phyloP scores from a whole-genome alignment of 2,888 invertebrate genomes.

The Drosophila mulleri region DNA sequence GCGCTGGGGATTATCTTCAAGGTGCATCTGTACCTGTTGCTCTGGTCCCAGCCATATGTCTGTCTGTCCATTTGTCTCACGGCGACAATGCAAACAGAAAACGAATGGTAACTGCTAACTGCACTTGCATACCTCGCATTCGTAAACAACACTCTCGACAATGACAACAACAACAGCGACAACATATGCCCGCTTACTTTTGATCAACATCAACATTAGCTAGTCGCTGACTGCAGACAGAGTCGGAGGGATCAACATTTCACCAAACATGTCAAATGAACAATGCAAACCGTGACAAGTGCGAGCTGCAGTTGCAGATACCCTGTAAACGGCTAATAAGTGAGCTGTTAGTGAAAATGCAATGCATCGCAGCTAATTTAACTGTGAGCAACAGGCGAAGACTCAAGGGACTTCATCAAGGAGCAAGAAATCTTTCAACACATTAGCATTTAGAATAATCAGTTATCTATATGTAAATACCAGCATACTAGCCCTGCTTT shows the following conservation, averaged over 20 bases:
- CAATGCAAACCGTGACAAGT: constrained; percentile 23
- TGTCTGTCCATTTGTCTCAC: not conserved
- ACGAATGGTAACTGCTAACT: constrained; percentile 18
- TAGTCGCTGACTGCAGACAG: constrained; percentile 62
- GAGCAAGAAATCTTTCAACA: too few relatives aligned
- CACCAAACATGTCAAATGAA: constrained; percentile 56
- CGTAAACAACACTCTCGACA: constrained; percentile 9
- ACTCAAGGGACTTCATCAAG: too few relatives aligned
- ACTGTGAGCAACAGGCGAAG: too few relatives aligned
- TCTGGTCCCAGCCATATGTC: not conserved
- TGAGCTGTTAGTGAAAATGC: too few relatives aligned
- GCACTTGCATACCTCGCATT: constrained; percentile 42
- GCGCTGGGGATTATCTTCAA: constrained; percentile 12
- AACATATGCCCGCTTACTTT: constrained; percentile 48
- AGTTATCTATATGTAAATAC: too few relatives aligned
- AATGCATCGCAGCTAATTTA: too few relatives aligned
- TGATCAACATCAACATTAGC: constrained; percentile 38
- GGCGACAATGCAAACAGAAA: not conserved
- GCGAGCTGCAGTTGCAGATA: not conserved
- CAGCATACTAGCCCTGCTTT: too few relatives aligned
- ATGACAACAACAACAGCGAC: constrained; percentile 12
- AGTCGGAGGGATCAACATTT: constrained; percentile 37
- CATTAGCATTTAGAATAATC: too few relatives aligned
- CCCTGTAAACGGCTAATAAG: not conserved
- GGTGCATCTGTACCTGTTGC: constrained; percentile 14